Evolutionary conservation across 2,797 vertebrate species (phyloP), one percentile per base, ranked within the genome.

Genomic region (Gouania willdenowi): DNA sequence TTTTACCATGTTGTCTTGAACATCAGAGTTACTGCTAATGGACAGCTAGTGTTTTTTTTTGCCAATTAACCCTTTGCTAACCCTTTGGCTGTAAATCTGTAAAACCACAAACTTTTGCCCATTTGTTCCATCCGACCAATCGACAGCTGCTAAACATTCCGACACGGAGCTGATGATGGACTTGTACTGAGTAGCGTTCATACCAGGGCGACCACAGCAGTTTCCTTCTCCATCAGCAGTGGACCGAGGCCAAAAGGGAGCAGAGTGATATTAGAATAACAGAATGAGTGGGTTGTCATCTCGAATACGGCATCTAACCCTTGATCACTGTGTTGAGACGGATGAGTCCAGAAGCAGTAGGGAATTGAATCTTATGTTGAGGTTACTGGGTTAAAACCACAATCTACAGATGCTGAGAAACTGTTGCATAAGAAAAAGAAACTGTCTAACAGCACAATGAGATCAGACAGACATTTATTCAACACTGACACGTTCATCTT

Each of bases 211-310:
- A 78, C 73, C 63, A 30, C 69, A 65, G 64, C 2, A 24, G 60
- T 71, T 83, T 74, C 53, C 66, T 75, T 53, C 67, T 73, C 58
- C 60, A 68, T 75, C 75, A 71, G 71, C 55, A 40, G 31, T 28
- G 60, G 21, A 53, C 28, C 16, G 35, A 64, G 36, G 38, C 69
- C 53, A 41, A 43, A 49, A 18, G 27, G 26, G 26, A 59, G 59
- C 8, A n/a, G 14, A 57, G 41, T 15, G 47, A 58, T 66, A 72
- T 76, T 71, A 51, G 31, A 75, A 81, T 70, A 77, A 79, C 69
- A 71, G 33, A 61, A 25, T 22, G 56, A 73, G 52, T 35, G 46
- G 53, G 27, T 28, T 20, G 30, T 38, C 14, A 23, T 41, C n/a
- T 54, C 27, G 16, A 56, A 47, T 26, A 32, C 12, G 42, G 53